Conservation (phyloP, 2,888 invertebrate genomes). For the Xylota segnis region DNA sequence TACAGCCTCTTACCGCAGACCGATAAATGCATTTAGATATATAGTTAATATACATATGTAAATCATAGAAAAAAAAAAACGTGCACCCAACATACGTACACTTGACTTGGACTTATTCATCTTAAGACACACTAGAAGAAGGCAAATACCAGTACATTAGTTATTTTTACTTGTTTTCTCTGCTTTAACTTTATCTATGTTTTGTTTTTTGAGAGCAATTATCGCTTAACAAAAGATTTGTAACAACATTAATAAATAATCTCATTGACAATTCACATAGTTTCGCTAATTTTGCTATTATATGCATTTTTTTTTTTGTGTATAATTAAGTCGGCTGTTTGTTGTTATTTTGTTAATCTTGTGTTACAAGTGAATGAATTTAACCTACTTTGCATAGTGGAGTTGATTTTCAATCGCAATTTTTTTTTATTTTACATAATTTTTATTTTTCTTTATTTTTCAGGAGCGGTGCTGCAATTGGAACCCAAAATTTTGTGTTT, state of each 20-base stretch:
- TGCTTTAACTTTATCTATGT: conserved; percentile 57
- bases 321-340: conserved; percentile 35
- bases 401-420: conserved; percentile 73
- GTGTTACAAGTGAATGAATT: conserved; percentile 69
- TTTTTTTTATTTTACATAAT: conserved; percentile 44
- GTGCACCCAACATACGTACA: conserved; percentile 36
- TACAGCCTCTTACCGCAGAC: conserved; percentile 14
- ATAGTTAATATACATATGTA: conserved; percentile 22
- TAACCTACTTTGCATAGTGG: conserved; percentile 70
- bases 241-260: conserved; percentile 74
- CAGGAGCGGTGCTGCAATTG: conserved; percentile 72
- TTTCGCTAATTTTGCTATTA: conserved; percentile 53
- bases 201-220: conserved; percentile 18
- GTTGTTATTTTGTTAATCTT: conserved; percentile 48
- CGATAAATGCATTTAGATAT: conserved; percentile 20
- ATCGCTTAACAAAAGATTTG: conserved; percentile 48
- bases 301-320: conserved; percentile 37
- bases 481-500: conserved; percentile 54
- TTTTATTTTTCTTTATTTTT: conserved; percentile 39
- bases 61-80: conserved; percentile 16
- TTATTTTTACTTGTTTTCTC: conserved; percentile 53
- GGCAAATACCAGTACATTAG: conserved; percentile 77
- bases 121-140: conserved; percentile 79
- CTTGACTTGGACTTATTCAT: conserved; percentile 68
- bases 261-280: conserved; percentile 71